phyloP scores from a whole-genome alignment of 2,113 vertebrate species.

The Sapajus apella region DNA sequence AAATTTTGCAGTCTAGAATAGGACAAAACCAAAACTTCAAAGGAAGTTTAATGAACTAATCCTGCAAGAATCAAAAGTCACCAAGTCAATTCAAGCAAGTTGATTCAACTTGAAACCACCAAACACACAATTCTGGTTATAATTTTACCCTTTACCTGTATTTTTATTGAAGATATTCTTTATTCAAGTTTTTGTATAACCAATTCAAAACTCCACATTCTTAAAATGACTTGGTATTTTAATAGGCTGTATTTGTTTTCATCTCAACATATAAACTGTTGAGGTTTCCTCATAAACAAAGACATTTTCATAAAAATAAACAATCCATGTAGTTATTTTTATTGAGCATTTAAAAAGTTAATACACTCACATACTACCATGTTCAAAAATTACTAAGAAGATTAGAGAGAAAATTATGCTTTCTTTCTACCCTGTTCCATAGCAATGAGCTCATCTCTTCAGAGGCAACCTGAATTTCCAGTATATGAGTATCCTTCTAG shows the following conservation, averaged over 20 bases:
- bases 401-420: not conserved
- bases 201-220: not conserved
- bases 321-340: not conserved
- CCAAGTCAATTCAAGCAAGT: not conserved
- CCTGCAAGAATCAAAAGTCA: not conserved
- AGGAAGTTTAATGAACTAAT: conserved; percentile 36
- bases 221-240: conserved; percentile 2
- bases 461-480: not conserved
- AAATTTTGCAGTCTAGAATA: conserved; percentile 26
- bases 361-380: not conserved
- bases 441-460: not conserved
- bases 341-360: not conserved
- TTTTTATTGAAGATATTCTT: not conserved
- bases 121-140: not conserved
- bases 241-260: not conserved
- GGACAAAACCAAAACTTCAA: conserved; percentile 59
- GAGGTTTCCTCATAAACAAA: not conserved
- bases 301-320: not conserved
- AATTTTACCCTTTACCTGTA: not conserved
- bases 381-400: not conserved
- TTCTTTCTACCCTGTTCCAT: not conserved
- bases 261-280: not conserved
- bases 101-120: not conserved
- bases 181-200: not conserved
- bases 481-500: not conserved